A percentile compares a stretch with the other conserved stretches of the same genome.
Evolutionary conservation across 1,140 invertebrate species (phyloP).

Genomic region (Lethocerus indicus): DNA sequence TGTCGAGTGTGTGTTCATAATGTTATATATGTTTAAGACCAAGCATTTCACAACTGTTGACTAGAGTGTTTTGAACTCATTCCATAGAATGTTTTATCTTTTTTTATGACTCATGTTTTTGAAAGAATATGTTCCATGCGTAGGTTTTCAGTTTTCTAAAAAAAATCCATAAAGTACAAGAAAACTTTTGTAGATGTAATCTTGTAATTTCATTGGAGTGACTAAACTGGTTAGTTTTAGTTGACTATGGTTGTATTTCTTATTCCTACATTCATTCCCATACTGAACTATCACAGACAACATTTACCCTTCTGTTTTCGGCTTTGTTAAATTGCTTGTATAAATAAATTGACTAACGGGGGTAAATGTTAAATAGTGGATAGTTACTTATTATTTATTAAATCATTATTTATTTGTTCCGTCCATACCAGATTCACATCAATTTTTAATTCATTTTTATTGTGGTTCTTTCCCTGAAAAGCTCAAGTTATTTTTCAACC

Average conservation of each 20-base stretch:
- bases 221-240: constrained; percentile 12
- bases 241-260: constrained; percentile 11
- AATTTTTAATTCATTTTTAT: too few relatives aligned
- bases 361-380: too few relatives aligned
- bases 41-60: constrained; percentile 9
- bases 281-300: not conserved
- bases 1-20: constrained; percentile 15
- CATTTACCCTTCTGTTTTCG: not conserved
- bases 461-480: too few relatives aligned
- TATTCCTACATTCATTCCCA: constrained; percentile 1
- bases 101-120: constrained; percentile 1
- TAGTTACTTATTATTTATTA: too few relatives aligned
- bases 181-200: constrained; percentile 9
- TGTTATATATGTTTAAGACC: constrained; percentile 12
- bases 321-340: constrained; percentile 8
- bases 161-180: constrained; percentile 11
- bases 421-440: too few relatives aligned
- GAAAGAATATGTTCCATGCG: constrained; percentile 6
- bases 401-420: too few relatives aligned
- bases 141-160: constrained; percentile 8
- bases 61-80: constrained; percentile 12
- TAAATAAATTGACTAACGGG: too few relatives aligned
- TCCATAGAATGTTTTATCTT: constrained; percentile 7
- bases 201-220: constrained; percentile 10
- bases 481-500: too few relatives aligned